Percentiles rank a stretch among this genome's conserved stretches.
These are phyloP conservation scores for Penelope pileata DNA, from an alignment of 2,113 vertebrate genomes.

Conservation along the genomic window DNA sequence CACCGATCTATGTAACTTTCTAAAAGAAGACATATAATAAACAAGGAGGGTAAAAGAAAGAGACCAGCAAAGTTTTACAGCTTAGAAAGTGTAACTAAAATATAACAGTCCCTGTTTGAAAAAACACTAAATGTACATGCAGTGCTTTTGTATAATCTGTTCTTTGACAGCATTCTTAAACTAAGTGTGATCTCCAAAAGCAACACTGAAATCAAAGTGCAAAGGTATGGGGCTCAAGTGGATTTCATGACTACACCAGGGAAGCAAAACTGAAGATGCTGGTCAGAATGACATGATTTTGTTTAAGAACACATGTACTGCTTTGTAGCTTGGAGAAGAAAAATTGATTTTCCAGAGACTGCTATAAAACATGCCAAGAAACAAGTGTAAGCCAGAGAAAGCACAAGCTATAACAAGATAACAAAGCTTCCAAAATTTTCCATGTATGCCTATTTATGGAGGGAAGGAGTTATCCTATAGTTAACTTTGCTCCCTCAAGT, in stretches of 20 bases:
- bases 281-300: slow-evolving; percentile 16
- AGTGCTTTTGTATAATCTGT: background rate
- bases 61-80: background rate
- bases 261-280: background rate
- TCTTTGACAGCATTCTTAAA: slow-evolving; percentile 29
- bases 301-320: slow-evolving; percentile 26
- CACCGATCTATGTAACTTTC: background rate
- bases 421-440: slow-evolving; percentile 9
- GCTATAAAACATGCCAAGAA: slow-evolving; percentile 38
- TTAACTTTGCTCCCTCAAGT: background rate
- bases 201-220: slow-evolving; percentile 11
- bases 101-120: background rate
- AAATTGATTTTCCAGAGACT: slow-evolving; percentile 60
- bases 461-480: background rate
- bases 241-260: background rate
- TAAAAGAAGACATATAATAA: background rate
- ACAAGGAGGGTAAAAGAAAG: background rate
- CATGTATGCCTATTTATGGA: background rate
- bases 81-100: background rate
- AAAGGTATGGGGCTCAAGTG: slow-evolving; percentile 4
- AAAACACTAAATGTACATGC: background rate
- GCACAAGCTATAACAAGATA: background rate
- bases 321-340: slow-evolving; percentile 39
- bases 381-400: slow-evolving; percentile 20
- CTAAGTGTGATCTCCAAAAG: background rate